These are phyloP conservation scores for Drosophila cardini DNA, from an alignment of 1,140 invertebrate species.

Conservation along the genomic window DNA sequence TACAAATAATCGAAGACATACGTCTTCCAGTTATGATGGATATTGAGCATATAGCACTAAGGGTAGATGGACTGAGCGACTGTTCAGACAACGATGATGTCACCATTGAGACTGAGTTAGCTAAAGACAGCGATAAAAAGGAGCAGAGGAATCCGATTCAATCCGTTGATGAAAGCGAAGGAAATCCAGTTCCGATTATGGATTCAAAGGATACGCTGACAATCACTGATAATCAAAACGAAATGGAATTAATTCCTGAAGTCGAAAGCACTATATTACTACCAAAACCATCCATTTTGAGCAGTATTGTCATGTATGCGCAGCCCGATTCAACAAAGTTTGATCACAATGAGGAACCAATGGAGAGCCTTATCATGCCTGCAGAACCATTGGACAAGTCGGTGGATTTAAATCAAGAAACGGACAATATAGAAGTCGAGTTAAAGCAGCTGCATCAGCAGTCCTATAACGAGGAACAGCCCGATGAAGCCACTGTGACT, in stretches of 20 bases:
- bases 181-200: too few species aligned
- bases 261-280: slow-evolving; percentile 8
- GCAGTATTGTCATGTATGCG: slow-evolving; percentile 49
- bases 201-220: not conserved
- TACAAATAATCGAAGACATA: slow-evolving; percentile 63
- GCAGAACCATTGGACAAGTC: not conserved
- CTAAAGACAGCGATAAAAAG: not conserved
- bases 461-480: slow-evolving; percentile 25
- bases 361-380: slow-evolving; percentile 14
- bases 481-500: slow-evolving; percentile 62
- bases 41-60: slow-evolving; percentile 56
- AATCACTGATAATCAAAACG: not conserved
- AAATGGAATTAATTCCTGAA: not conserved
- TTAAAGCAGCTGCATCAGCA: slow-evolving; percentile 57
- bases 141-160: not conserved
- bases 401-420: slow-evolving; percentile 32
- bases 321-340: slow-evolving; percentile 66
- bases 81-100: not conserved
- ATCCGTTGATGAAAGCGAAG: not conserved
- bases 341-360: slow-evolving; percentile 54
- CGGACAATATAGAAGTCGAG: slow-evolving; percentile 58
- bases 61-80: slow-evolving; percentile 38
- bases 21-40: slow-evolving; percentile 54
- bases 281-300: not conserved
- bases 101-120: not conserved